Evolutionary conservation across 1,140 invertebrate species (phyloP).

Genomic region (Macrostomum lignano): DNA sequence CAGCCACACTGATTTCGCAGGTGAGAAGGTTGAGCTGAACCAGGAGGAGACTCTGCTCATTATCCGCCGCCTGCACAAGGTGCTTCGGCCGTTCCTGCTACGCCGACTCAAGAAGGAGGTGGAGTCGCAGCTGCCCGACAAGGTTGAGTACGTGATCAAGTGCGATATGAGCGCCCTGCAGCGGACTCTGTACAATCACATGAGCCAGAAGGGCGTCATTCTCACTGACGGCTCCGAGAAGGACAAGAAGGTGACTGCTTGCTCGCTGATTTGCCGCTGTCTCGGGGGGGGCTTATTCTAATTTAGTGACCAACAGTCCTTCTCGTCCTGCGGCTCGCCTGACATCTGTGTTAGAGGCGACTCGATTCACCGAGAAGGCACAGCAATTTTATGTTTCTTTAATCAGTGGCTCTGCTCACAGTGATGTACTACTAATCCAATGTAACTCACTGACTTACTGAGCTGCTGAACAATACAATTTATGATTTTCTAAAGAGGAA

Average conservation of each 20-base stretch:
- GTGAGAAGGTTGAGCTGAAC: conserved; percentile 60
- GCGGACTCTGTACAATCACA: conserved; percentile 64
- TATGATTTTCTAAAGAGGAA: too few species aligned
- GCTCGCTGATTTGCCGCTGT: neutral
- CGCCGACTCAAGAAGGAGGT: conserved; percentile 89
- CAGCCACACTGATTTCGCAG: too few species aligned
- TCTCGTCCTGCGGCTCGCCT: too few species aligned
- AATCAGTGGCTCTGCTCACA: too few species aligned
- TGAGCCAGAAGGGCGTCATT: conserved; percentile 77
- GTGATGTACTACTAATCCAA: too few species aligned
- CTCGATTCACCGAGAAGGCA: too few species aligned
- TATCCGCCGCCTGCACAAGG: conserved; percentile 91
- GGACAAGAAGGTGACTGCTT: conserved; percentile 37
- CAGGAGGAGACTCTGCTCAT: conserved; percentile 97
- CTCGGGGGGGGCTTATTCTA: too few species aligned
- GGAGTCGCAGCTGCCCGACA: conserved; percentile 85
- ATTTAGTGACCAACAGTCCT: too few species aligned
- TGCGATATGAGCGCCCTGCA: conserved; percentile 93
- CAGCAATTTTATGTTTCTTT: too few species aligned
- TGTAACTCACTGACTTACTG: too few species aligned
- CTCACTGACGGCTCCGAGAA: conserved; percentile 77
- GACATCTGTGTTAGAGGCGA: too few species aligned
- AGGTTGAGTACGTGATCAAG: conserved; percentile 84
- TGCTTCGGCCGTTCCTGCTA: conserved; percentile 73
- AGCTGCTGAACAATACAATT: too few species aligned